Base-by-base conservation (phyloP, 2,888 invertebrate genomes). In the Agonopterix heracliana region DNA sequence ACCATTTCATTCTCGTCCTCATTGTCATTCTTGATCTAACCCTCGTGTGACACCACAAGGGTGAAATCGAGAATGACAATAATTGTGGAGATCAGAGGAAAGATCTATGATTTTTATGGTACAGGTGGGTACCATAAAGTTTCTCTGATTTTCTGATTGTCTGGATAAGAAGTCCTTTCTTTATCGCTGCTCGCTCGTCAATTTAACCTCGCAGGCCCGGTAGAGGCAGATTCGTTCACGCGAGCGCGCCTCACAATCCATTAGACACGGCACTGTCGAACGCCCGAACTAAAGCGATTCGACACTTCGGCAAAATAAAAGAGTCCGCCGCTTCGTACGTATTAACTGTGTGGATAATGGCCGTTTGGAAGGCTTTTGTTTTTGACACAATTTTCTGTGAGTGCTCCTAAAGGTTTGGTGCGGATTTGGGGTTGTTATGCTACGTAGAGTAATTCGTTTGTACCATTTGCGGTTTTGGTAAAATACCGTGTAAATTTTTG, bases 191-290 rank as follows among this genome's bases (percentile, higher is more conserved):
- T n/a, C 38, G 9, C 38, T 38, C n/a, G n/a, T 38, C 10, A 9
- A 9, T 38, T 38, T n/a, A 2, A n/a, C 38, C n/a, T 38, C 1
- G 1, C 10, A 9, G 38, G 9, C n/a, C 38, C 38, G 38, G 12
- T 12, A 41, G 26, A 44, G 38, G 47, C 47, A 47, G 47, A 14
- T 14, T 41, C 11, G 48, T 38, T 44, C 50, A 43, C 51, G 41
- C 46, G 46, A 48, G 48, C 48, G 48, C 51, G 45, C 48, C 54
- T 54, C 54, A 52, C 52, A 50, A 52, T 50, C 52, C 52, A 54
- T 55, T 55, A 55, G 43, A 47, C 54, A 52, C 50, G 51, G 47
- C 51, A 49, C 26, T 46, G 51, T 49, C 50, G 52, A 45, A 40
- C 47, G 50, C 47, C 48, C 41, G 53, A 54, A 48, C 49, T 51